Evolutionary conservation across 2,888 invertebrate species (phyloP), one percentile per base, ranked within the genome.

Genomic region (Malthinus seriepunctatus): DNA sequence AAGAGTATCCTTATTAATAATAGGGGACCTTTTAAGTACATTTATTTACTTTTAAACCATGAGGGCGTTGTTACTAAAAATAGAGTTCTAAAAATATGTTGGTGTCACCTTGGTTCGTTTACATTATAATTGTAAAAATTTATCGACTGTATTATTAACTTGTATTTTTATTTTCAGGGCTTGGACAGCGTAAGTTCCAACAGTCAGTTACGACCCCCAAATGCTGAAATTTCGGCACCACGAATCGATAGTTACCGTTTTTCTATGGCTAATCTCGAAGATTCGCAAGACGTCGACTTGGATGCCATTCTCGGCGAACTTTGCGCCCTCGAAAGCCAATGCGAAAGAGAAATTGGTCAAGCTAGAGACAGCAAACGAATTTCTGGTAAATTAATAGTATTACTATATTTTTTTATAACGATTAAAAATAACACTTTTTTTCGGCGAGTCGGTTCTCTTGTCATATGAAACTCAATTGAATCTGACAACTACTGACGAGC

Each of bases 241-340:
- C 80, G 93, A 66, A 93, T 93, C 71, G 94, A 94, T 81, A 89
- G 91, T 61, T 93, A 95, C 80, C 86, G 96, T 71, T 95, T 95
- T 80, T 95, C 95, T 51, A 95, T 95, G 94, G 95, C 95, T 49
- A 96, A 95, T 79, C 84, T 96, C 51, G 95, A 96, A 82, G 97
- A 97, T 79, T 93, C 94, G 14, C 95, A 95, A 76, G 97, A 97
- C 80, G 93, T 95, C 49, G 97, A 98, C 80, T 83, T 98, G 77
- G 97, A 98, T 79, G 96, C 96, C 56, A 96, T 98, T 71, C 85
- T 98, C 60, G 96, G 95, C 35, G 97, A 98, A 78, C 84, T 98
- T 51, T 95, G 94, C 78, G 94, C 96, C 50, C 84, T 98, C 68
- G 97, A 96, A 79, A 82, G 83, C 1, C 84, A 85, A 65, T 86